phyloP scores from a whole-genome alignment of 2,888 invertebrate species.

The Luperina nickerlii region DNA sequence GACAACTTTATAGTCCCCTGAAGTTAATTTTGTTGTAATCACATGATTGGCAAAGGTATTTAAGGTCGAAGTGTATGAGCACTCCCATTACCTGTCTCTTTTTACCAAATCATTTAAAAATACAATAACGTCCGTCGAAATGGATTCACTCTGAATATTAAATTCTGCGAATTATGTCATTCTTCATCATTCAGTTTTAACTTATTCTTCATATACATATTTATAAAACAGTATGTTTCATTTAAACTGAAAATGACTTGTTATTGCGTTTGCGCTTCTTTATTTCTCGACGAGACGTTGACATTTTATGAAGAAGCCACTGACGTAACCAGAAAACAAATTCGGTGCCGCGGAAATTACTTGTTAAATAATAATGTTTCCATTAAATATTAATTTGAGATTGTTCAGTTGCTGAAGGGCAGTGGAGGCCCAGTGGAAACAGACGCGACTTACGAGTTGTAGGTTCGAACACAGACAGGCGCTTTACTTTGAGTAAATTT shows the following conservation, averaged over 20 bases:
- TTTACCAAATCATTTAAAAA: neutral
- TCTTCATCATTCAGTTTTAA: neutral
- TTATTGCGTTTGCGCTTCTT: slow-evolving; percentile 34
- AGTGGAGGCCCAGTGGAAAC: neutral
- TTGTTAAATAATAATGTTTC: slow-evolving; percentile 22
- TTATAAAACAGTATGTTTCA: slow-evolving; percentile 31
- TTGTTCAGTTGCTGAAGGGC: neutral
- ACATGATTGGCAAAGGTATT: neutral
- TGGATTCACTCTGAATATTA: neutral
- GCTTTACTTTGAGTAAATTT: no score
- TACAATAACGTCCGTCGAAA: neutral
- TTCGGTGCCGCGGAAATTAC: slow-evolving; percentile 11
- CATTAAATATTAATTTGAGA: slow-evolving; percentile 20
- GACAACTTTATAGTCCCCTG: neutral
- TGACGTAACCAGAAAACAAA: slow-evolving; percentile 24
- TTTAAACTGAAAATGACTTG: slow-evolving; percentile 42
- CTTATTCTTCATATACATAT: neutral
- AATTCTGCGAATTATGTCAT: neutral
- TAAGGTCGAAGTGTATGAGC: no score
- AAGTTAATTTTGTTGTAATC: neutral
- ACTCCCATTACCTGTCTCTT: neutral
- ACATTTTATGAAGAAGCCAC: slow-evolving; percentile 14
- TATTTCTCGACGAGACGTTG: slow-evolving; percentile 34
- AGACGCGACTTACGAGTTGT: neutral
- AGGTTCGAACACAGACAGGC: neutral